These are phyloP conservation scores for Sialis fuliginosa DNA, from an alignment of 2,888 invertebrate species.

Conservation along the genomic window DNA sequence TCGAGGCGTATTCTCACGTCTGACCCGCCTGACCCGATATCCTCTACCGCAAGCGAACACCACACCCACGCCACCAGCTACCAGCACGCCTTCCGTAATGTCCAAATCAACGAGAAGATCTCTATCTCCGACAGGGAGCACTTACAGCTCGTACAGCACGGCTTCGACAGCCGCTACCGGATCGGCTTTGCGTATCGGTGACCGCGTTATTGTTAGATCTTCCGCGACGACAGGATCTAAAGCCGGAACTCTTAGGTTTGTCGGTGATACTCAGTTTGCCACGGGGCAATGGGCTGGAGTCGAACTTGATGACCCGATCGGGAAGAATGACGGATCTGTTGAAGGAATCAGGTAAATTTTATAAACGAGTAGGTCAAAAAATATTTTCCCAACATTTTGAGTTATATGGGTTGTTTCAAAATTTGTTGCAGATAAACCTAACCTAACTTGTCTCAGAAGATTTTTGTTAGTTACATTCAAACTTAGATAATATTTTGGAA, in stretches of 20 bases:
- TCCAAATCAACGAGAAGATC: slow-evolving; percentile 2
- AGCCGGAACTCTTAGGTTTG: slow-evolving; percentile 67
- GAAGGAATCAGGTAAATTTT: slow-evolving; percentile 62
- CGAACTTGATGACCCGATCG: slow-evolving; percentile 81
- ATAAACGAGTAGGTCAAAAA: too few species aligned
- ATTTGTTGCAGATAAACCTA: too few species aligned
- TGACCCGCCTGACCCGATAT: slow-evolving; percentile 64
- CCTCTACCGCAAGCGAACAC: slow-evolving; percentile 39
- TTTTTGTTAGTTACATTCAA: too few species aligned
- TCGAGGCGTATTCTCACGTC: slow-evolving; percentile 83
- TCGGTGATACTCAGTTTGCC: slow-evolving; percentile 82
- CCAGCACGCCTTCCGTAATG: background rate
- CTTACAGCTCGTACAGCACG: slow-evolving; percentile 24
- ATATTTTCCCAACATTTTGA: too few species aligned
- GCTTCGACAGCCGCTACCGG: slow-evolving; percentile 27
- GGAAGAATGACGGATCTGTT: slow-evolving; percentile 93
- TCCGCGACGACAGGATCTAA: slow-evolving; percentile 60
- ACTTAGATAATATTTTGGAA: too few species aligned
- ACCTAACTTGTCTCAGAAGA: too few species aligned
- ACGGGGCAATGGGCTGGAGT: slow-evolving; percentile 91
- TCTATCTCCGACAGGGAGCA: slow-evolving; percentile 9
- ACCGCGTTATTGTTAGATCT: slow-evolving; percentile 77
- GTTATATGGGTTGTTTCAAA: too few species aligned
- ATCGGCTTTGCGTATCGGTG: slow-evolving; percentile 54
- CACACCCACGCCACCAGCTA: background rate